Base-by-base conservation (phyloP, 2,797 vertebrate genomes). In the Molossus alvarezi region DNA sequence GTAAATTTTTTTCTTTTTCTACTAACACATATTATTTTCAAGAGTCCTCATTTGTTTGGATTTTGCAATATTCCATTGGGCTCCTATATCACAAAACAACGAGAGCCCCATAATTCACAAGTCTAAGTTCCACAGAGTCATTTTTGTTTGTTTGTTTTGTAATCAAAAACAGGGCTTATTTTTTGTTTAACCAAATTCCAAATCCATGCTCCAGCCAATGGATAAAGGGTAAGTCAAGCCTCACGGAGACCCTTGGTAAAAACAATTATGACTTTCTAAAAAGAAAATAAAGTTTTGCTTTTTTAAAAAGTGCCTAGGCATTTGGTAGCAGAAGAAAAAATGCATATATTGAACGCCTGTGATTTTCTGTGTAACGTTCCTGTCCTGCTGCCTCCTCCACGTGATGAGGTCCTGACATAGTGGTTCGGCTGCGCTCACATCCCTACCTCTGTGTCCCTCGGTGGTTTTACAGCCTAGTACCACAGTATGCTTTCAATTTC, bases 81-180 rank as follows among this genome's bases (percentile, higher is more conserved):
- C 1, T 60, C 33, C 5, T 21, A 2, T 21, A 5, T n/a, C 41
- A 88, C 45, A 67, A 67, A 67, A 89, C 14, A 86, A 88, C 27
- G 69, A n/a, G 0, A 79, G 4, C 1, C 5, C 9, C 57, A 12
- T 75, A 88, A 45, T 82, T 90, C 23, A 72, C 3, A 45, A 55
- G 12, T 73, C 18, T 29, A 48, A 25, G 3, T 84, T 72, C 75
- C 27, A 69, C 58, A 87, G 84, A 73, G 33, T 45, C 0, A 18
- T 82, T 55, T 65, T 69, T n/a, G 62, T 65, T 27, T 65, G 27
- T 65, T 27, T 17, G 29, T 67, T 33, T 69, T 37, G 33, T 45
- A 85, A 93, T 72, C 73, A 81, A 86, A 96, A 91, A 27, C n/a
- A 67, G 29, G 13, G 25, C 87, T 94, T 96, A 85, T 93, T 95